Base-by-base conservation (phyloP, 1,140 invertebrate genomes). In the Solenopsis fugax region DNA sequence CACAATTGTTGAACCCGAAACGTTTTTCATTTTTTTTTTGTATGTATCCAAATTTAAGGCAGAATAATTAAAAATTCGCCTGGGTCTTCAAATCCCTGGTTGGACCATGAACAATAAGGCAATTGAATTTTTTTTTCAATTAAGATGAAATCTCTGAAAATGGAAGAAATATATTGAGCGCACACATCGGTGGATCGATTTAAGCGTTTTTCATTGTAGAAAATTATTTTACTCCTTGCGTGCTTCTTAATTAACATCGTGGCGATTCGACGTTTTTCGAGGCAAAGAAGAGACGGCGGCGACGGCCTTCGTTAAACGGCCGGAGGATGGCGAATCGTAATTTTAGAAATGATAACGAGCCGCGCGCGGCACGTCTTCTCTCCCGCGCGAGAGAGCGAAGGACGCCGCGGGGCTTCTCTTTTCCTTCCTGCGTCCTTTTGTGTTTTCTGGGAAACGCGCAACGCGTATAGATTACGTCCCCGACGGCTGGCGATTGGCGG, bases 351-450 rank as follows among this genome's bases (percentile, higher is more conserved):
- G 89, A 90, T 87, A 89, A 76, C 21, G 67, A 62, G 62, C 48
- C 48, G 72, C 37, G 56, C 41, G 72, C 52, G 48, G 52, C 69
- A 73, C 58, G 88, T 89, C 71, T 87, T 67, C 58, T 72, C 81
- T 60, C 12, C 10, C 60, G 45, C 64, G 78, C 71, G 76, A 41
- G 65, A 73, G 88, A 87, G 16, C 78, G 88, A 89, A 90, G 89
- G 89, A 89, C 88, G 65, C 60, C 41, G 45, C 21, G 65, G 41
- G 84, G 37, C 77, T 80, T 71, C 64, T 81, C 67, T 71, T 89
- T 77, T 90, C 84, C 84, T 87, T 89, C 67, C 88, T 81, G 88
- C 89, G 88, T 90, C 88, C 88, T 90, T 90, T 90, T 84, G 85
- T 84, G 88, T 73, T 89, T 89, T 90, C 89, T 90, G 89, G 89